Conservation (phyloP, 2,113 vertebrate genomes). For the Callipepla californica region DNA sequence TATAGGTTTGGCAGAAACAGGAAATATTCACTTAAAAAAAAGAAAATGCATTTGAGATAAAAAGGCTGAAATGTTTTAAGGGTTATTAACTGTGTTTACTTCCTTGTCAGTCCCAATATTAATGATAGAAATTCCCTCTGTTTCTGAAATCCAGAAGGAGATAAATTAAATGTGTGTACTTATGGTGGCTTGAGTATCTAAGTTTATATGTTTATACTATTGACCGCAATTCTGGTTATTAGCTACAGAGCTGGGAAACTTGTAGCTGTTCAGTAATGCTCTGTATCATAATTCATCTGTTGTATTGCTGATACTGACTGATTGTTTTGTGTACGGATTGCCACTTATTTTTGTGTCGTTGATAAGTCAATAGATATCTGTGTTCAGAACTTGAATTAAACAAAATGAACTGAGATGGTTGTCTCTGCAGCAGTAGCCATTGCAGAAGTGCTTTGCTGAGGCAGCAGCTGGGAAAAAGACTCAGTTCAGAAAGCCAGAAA, state of each 20-base stretch:
- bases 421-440: background rate
- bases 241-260: background rate
- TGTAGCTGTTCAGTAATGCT: background rate
- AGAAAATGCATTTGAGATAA: conserved; percentile 38
- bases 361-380: background rate
- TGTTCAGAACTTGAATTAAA: background rate
- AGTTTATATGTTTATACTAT: background rate
- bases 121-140: background rate
- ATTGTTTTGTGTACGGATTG: background rate
- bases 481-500: too few species aligned
- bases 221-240: background rate
- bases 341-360: background rate
- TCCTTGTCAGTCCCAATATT: background rate
- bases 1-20: conserved; percentile 22
- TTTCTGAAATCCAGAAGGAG: background rate
- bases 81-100: conserved; percentile 23
- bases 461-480: background rate
- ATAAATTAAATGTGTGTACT: background rate
- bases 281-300: background rate
- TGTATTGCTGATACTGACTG: background rate
- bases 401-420: rapidly evolving
- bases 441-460: background rate
- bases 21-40: conserved; percentile 55
- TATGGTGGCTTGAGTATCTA: rapidly evolving
- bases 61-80: background rate